phyloP scores from a whole-genome alignment of 2,113 vertebrate genomes.

The Circaetus gallicus region DNA sequence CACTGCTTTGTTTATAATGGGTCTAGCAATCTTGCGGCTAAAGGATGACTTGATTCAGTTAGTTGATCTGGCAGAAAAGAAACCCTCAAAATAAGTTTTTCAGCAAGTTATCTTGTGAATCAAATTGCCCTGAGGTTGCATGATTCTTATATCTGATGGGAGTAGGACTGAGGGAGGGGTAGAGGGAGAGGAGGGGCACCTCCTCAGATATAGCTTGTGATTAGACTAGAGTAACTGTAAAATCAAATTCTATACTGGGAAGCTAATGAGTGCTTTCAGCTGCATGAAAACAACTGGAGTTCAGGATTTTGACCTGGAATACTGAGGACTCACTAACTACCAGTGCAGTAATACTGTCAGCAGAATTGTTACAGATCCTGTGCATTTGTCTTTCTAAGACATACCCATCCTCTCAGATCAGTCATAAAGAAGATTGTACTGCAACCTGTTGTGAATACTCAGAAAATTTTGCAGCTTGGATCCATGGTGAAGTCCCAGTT shows the following conservation, averaged over 20 bases:
- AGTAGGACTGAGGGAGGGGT: not conserved
- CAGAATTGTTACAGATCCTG: not conserved
- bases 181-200: not conserved
- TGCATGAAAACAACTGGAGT: not conserved
- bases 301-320: not conserved
- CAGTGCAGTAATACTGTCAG: not conserved
- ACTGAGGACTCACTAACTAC: not conserved
- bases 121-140: not conserved
- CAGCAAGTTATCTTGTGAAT: not conserved
- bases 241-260: not conserved
- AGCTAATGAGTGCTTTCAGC: not conserved
- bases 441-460: not conserved
- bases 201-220: not conserved
- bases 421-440: not conserved
- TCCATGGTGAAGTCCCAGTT: not conserved
- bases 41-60: not conserved
- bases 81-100: not conserved
- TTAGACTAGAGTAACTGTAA: not conserved
- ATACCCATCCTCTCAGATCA: not conserved
- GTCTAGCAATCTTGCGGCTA: not conserved
- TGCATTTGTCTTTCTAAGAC: not conserved
- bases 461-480: not conserved
- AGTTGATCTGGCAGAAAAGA: not conserved
- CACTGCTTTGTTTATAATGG: not conserved
- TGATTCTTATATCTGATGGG: not conserved